Base-by-base conservation (phyloP, 92 coral and sea anemone species). In the Zoanthus gigantus region DNA sequence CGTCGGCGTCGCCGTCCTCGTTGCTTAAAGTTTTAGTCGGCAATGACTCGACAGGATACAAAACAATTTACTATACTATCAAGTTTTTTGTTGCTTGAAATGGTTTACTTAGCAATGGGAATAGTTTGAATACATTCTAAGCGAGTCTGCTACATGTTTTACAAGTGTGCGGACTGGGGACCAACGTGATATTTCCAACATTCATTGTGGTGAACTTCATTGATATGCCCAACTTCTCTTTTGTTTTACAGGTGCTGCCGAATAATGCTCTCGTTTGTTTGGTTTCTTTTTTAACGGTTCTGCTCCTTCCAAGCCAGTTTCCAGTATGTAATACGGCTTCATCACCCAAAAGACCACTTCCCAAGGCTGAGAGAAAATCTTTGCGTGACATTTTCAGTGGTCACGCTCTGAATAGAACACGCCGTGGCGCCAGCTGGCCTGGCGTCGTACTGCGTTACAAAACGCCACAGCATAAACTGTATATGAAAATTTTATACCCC, bases 381-480 rank as follows among this genome's bases (percentile, higher is more conserved):
- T 29, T 79, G 17, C 84, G 72, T 17, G 54, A 44, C 50, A 18
- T 63, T 12, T 16, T 12, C 6, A 46, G n/a, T 18, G 18, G 73
- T 23, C 73, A 80, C 74, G 74, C 14, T 15, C 6, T 46, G 42
- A 80, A 80, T 42, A 80, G 85, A 34, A 63, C 85, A 4, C 72
- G 85, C 14, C 85, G 85, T 29, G 85, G 44, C 73, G 63, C 60
- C 85, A 71, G 87, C 87, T 15, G 78, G 87, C 15, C 79, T 83
- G 79, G 78, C 11, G 52, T 83, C 63, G 78, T 73, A n/a, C 1
- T 57, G 29, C 65, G 79, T n/a, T 71, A 73, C 54, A 80, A 18
- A 17, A 58, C 89, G 9, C 54, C 89, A 5, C 87, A 91, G 32
- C 83, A 84, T 7, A 58, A 84, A 14, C 73, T 91, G 28, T 91